Base-by-base conservation (phyloP, 2,888 invertebrate species). In the Eledona agricola region DNA sequence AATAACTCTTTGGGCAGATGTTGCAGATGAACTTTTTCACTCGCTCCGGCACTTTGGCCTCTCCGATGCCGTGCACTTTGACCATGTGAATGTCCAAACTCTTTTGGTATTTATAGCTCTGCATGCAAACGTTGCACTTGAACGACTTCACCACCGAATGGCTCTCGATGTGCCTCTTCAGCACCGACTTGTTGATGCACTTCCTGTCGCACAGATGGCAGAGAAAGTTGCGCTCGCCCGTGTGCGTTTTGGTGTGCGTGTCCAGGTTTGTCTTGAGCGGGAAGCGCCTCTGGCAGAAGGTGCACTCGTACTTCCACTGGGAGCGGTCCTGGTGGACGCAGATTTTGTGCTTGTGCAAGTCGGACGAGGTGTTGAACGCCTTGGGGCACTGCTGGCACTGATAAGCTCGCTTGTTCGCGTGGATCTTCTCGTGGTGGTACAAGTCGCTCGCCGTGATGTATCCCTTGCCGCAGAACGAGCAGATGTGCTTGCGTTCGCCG, bases 1-100 rank as follows among this genome's bases (percentile, higher is more conserved):
- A 66, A 55, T 69, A 73, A 10, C 66, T 60, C 45, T 71, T 72
- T 0, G 68, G 66, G 35, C 73, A 73, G 11, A 70, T 47, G 34
- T 67, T 66, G 43, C 73, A 73, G 25, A 66, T 59, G 37, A 80
- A 66, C 77, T 79, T 67, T 78, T 80, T 69, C 75, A 81, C 60
- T 75, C 79, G 4, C 71, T 76, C 13, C 75, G 81, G 53, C 77
- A 79, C 40, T 78, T 81, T 42, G 70, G 77, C 60, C 76, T 79
- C 31, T 71, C 73, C 65, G 72, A 78, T 31, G 69, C 60, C 59
- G 76, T 78, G 69, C 76, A 80, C 59, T 51, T 79, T 78, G 22
- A 75, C 79, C 69, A 82, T 80, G 60, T 83, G 83, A 56, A 80
- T 78, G 9, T 79, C 75, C 60, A 79, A 79, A 0, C 75, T 60